These are phyloP conservation scores for Drosophila borborema DNA, from an alignment of 2,888 invertebrate species.

Conservation along the genomic window DNA sequence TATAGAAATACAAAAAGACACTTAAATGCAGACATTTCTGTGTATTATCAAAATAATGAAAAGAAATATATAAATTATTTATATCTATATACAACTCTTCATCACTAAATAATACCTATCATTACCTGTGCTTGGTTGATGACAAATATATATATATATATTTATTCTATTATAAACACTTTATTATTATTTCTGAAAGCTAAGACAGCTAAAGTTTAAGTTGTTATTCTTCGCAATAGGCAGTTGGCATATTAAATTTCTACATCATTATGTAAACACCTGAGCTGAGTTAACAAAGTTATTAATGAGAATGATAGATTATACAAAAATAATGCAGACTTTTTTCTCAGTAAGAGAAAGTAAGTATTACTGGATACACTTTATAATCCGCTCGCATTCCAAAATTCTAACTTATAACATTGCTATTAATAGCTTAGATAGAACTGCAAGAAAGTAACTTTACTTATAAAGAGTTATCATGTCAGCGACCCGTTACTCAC, in stretches of 20 bases:
- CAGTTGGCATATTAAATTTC: not conserved
- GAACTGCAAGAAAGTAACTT: not conserved
- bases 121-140: no score
- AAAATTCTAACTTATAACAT: not conserved
- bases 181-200: not conserved
- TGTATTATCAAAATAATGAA: no score
- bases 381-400: not conserved
- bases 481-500: conserved; percentile 36
- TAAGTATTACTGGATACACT: no score
- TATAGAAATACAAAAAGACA: no score
- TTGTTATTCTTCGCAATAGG: not conserved
- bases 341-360: not conserved
- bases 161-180: no score
- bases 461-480: conserved; percentile 36
- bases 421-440: not conserved
- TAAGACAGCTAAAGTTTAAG: not conserved
- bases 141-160: no score
- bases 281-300: not conserved
- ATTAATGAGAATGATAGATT: not conserved
- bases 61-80: no score
- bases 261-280: not conserved
- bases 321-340: not conserved
- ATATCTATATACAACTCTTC: no score
- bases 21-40: no score
- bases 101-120: no score